Percentiles rank a stretch among this genome's conserved stretches.
These are phyloP conservation scores for Pseudomugil gertrudae DNA, from an alignment of 2,797 vertebrate species.

Conservation along the genomic window DNA sequence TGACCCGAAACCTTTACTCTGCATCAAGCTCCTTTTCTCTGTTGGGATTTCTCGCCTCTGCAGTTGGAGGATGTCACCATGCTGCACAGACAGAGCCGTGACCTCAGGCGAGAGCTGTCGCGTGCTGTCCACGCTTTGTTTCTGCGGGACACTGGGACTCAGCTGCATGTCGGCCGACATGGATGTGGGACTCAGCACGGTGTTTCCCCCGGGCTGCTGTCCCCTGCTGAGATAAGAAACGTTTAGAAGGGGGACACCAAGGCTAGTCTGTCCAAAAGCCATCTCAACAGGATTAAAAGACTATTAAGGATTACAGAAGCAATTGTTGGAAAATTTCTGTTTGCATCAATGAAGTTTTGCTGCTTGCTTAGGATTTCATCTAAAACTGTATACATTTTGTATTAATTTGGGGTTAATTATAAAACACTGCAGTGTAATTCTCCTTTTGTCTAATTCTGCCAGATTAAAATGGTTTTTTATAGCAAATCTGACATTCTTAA, in stretches of 20 bases:
- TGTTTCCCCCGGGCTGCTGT: constrained; percentile 28
- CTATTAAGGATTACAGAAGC: constrained; percentile 36
- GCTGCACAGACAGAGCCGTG: neutral
- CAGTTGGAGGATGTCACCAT: neutral
- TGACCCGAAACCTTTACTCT: neutral
- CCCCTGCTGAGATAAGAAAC: constrained; percentile 68
- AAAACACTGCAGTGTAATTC: neutral
- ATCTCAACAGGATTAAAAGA: constrained; percentile 50
- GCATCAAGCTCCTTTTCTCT: neutral
- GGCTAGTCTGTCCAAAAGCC: constrained; percentile 18
- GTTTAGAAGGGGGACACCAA: constrained; percentile 30
- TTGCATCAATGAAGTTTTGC: constrained; percentile 1
- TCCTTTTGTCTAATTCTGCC: neutral
- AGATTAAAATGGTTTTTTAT: neutral
- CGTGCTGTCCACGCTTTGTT: constrained; percentile 30
- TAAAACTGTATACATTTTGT: neutral
- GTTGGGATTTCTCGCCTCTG: constrained; percentile 10
- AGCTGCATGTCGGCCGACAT: constrained; percentile 18
- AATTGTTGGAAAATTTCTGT: constrained; percentile 16
- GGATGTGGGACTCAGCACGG: constrained; percentile 52
- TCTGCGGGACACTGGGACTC: constrained; percentile 20
- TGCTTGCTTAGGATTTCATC: neutral
- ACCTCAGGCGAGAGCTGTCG: constrained; percentile 16
- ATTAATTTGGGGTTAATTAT: neutral
- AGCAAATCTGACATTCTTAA: neutral